A percentile compares a stretch with the other conserved stretches of the same genome.
Conservation (phyloP, 2,888 invertebrate genomes). For the Encarsia formosa region DNA sequence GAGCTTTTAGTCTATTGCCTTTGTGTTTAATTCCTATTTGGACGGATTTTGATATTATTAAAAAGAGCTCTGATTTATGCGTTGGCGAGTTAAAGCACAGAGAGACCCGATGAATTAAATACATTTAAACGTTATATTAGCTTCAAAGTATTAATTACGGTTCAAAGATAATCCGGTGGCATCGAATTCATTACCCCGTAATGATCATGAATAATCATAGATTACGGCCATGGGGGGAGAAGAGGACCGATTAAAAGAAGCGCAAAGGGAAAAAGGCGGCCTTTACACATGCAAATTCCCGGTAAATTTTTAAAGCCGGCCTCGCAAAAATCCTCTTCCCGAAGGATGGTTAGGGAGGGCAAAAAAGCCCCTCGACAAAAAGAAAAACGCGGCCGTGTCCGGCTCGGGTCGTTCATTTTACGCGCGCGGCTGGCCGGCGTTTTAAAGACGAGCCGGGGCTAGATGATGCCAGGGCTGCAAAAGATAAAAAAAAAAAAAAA, state of each 20-base stretch:
- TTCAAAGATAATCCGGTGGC: no score
- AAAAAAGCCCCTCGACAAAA: conserved; percentile 1
- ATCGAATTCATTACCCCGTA: no score
- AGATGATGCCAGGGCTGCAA: conserved; percentile 1
- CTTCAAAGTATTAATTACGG: no score
- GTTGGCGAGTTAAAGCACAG: no score
- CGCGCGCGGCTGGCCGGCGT: conserved; percentile 48
- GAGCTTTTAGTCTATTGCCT: conserved; percentile 13
- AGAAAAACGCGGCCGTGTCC: neutral
- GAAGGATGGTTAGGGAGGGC: neutral
- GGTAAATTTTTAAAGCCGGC: conserved; percentile 21
- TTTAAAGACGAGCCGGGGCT: conserved; percentile 37
- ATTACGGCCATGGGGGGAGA: no score
- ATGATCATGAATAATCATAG: no score
- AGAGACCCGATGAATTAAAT: no score
- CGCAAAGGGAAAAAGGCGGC: no score
- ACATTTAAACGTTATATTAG: no score
- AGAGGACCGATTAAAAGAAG: no score
- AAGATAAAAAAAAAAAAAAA: conserved; percentile 5
- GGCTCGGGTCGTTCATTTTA: conserved; percentile 45
- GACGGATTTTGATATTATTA: neutral
- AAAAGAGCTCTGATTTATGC: no score
- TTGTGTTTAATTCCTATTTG: conserved; percentile 7
- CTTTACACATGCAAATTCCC: no score
- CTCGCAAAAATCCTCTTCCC: conserved; percentile 9